phyloP scores from a whole-genome alignment of 2,888 invertebrate genomes.

The Aphodius sticticus region DNA sequence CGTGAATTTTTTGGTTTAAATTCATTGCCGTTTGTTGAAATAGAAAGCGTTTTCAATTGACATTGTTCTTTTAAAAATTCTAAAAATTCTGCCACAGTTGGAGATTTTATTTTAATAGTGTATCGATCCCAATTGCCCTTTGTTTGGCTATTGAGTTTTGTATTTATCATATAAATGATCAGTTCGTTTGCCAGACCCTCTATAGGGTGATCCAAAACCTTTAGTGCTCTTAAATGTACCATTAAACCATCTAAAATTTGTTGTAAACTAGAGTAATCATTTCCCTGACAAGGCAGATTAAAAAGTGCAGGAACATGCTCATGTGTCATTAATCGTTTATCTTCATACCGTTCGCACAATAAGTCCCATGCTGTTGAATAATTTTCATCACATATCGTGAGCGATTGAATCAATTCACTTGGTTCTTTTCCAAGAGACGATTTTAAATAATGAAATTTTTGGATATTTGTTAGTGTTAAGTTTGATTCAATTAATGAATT shows the following conservation, averaged over 20 bases:
- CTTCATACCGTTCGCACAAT: slow-evolving; percentile 40
- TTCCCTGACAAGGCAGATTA: slow-evolving; percentile 33
- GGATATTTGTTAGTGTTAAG: slow-evolving; percentile 26
- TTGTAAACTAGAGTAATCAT: slow-evolving; percentile 35
- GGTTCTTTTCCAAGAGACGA: slow-evolving; percentile 30
- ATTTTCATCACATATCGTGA: slow-evolving; percentile 31
- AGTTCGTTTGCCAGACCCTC: neutral
- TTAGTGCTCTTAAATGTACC: slow-evolving; percentile 43
- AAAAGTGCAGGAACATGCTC: slow-evolving; percentile 41
- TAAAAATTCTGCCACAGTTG: slow-evolving; percentile 6
- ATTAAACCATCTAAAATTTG: slow-evolving; percentile 39
- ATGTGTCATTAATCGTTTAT: slow-evolving; percentile 41
- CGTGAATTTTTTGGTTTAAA: no score
- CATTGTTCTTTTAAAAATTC: slow-evolving; percentile 7
- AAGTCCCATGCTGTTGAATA: slow-evolving; percentile 32
- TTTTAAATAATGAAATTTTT: slow-evolving; percentile 37
- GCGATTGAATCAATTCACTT: slow-evolving; percentile 29
- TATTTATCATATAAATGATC: neutral
- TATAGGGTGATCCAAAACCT: slow-evolving; percentile 30
- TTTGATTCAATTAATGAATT: slow-evolving; percentile 30
- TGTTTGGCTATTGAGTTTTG: neutral
- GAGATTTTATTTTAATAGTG: neutral
- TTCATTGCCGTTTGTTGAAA: no score
- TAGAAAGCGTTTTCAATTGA: neutral
- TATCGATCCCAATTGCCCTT: slow-evolving; percentile 11